Conservation (phyloP, 2,888 invertebrate species). For the Polyommatus iphigenia region DNA sequence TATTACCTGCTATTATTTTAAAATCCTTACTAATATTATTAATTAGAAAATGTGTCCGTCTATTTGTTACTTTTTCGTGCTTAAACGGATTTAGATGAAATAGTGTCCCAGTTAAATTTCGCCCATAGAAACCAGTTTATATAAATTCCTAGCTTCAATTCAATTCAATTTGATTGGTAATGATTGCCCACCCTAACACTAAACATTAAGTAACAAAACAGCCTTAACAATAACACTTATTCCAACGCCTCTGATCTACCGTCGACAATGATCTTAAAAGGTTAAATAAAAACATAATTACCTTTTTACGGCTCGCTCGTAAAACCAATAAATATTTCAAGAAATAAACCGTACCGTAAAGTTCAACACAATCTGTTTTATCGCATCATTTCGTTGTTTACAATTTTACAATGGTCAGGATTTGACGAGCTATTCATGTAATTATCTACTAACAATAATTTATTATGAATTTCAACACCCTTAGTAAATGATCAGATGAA, state of each 20-base stretch:
- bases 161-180: too few relatives aligned
- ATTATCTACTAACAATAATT: not conserved
- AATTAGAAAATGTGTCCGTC: too few relatives aligned
- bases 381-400: slow-evolving; percentile 6
- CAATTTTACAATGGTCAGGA: not conserved
- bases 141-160: too few relatives aligned
- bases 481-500: not conserved
- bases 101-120: too few relatives aligned
- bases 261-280: not conserved
- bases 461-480: not conserved
- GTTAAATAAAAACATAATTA: slow-evolving; percentile 27
- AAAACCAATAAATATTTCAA: slow-evolving; percentile 28
- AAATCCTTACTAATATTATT: too few relatives aligned
- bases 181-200: too few relatives aligned
- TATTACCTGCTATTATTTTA: too few relatives aligned
- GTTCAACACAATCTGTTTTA: slow-evolving; percentile 29
- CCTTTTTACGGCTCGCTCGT: slow-evolving; percentile 22
- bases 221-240: not conserved
- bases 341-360: slow-evolving; percentile 15
- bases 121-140: too few relatives aligned
- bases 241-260: not conserved
- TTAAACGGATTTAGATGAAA: too few relatives aligned
- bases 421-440: not conserved
- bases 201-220: not conserved
- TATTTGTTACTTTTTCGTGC: too few relatives aligned